A percentile compares a stretch with the other conserved stretches of the same genome.
phyloP scores from a whole-genome alignment of 1,140 invertebrate genomes.

The Andricus grossulariae region DNA sequence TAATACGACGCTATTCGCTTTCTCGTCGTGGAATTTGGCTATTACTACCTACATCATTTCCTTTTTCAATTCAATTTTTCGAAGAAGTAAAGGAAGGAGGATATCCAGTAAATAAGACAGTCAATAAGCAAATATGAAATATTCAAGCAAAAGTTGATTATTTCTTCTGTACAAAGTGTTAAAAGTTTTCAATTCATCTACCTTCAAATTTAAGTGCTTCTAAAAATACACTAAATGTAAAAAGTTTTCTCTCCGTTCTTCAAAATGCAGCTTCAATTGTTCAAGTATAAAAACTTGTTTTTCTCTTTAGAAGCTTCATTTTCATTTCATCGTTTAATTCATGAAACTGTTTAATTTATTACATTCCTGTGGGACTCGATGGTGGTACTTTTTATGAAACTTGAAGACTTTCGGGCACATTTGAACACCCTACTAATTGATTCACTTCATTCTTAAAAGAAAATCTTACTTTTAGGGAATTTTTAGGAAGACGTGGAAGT shows the following conservation, averaged over 20 bases:
- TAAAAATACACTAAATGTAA: conserved; percentile 18
- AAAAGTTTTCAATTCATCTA: conserved; percentile 4
- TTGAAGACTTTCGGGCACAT: no score
- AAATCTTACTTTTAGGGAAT: background rate
- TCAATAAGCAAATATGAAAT: no score
- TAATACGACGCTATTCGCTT: background rate
- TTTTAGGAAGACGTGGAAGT: background rate
- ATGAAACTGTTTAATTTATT: no score
- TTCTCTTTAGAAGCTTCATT: background rate
- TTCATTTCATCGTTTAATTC: background rate
- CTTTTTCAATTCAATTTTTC: background rate
- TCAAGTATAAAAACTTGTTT: background rate
- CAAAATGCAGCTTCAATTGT: background rate
- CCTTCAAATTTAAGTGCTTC: conserved; percentile 6
- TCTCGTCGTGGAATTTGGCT: background rate
- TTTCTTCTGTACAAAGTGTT: conserved; percentile 6
- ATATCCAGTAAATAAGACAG: background rate
- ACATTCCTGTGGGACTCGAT: no score
- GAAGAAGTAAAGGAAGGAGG: background rate
- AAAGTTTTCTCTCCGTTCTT: background rate
- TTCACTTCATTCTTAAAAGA: background rate
- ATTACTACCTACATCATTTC: background rate
- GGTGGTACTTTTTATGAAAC: no score
- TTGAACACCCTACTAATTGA: no score
- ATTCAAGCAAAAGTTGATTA: background rate